Conservation (phyloP, 2,113 vertebrate genomes). For the Saguinus midas region DNA sequence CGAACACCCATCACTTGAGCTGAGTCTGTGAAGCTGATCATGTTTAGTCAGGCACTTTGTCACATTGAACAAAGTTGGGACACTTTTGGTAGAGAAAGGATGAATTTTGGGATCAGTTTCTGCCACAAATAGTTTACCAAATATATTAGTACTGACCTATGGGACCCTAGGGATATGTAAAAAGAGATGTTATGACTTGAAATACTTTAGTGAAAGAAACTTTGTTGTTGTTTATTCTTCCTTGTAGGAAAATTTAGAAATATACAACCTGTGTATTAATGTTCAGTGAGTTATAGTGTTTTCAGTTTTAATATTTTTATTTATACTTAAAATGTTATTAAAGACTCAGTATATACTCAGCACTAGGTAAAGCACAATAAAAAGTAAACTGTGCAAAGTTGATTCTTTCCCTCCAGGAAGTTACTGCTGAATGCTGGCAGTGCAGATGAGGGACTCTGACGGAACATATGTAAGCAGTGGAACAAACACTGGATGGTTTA, state of each 20-base stretch:
- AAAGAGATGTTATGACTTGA: neutral
- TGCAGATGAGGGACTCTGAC: neutral
- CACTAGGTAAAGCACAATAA: neutral
- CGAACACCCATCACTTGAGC: neutral
- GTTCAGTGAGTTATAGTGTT: neutral
- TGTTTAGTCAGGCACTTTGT: neutral
- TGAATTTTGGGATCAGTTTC: neutral
- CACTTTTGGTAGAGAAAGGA: neutral
- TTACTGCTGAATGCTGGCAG: neutral
- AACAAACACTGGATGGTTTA: neutral
- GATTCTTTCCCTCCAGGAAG: neutral
- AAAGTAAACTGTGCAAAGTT: neutral
- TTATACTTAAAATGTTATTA: neutral
- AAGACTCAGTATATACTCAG: neutral
- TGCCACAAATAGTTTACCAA: neutral
- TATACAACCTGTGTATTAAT: neutral
- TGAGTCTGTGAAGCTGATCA: neutral
- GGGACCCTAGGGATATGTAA: neutral
- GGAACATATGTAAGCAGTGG: neutral
- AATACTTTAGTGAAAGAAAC: neutral
- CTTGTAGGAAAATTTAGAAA: neutral
- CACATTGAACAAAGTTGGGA: neutral
- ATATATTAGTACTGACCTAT: neutral
- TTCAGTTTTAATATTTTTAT: constrained; percentile 11
- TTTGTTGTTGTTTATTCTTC: neutral